Evolutionary conservation across 2,888 invertebrate genomes (phyloP), one percentile per base, ranked within the genome.

Genomic region (Monoplex corrugatus): DNA sequence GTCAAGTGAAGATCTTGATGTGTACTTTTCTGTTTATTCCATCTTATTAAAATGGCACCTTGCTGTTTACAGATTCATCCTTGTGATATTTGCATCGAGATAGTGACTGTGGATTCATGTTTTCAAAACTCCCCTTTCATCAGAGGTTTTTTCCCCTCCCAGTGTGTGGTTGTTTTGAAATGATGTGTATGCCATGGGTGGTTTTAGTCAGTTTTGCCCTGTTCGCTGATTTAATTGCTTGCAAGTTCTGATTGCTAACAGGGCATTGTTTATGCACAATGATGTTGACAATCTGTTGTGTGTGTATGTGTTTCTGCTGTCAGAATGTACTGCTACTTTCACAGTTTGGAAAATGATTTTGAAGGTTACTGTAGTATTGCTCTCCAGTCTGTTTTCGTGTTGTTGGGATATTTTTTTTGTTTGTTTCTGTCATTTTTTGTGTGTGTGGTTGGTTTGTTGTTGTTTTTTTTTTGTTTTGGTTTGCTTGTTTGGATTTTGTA

Each of bases 271-370:
- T 80, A 28, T 80, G 78, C 78, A 80, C 43, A 43, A 35, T 35
- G 75, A 38, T 75, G 8, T 3, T 23, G 43, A 80, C 78, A 80
- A 43, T 80, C 40, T 19, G 40, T 40, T 13, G n/a, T 68, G n/a
- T 43, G 78, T 80, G 23, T 80, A 43, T 32, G 43, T 80, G 43
- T 80, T 80, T 80, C 78, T 80, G 78, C 78, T 80, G 78, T 80
- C 38, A 19, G 13, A 80, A 43, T 40, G 40, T 19, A 40, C 40
- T n/a, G n/a, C n/a, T n/a, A n/a, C n/a, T n/a, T n/a, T n/a, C n/a
- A n/a, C n/a, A n/a, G n/a, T n/a, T n/a, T n/a, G n/a, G n/a, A n/a
- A n/a, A n/a, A n/a, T n/a, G n/a, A n/a, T n/a, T n/a, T n/a, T n/a
- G n/a, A n/a, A n/a, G n/a, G n/a, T n/a, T n/a, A n/a, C n/a, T n/a